Base-by-base conservation (phyloP, 2,113 vertebrate species). In the Actenoides hombroni region DNA sequence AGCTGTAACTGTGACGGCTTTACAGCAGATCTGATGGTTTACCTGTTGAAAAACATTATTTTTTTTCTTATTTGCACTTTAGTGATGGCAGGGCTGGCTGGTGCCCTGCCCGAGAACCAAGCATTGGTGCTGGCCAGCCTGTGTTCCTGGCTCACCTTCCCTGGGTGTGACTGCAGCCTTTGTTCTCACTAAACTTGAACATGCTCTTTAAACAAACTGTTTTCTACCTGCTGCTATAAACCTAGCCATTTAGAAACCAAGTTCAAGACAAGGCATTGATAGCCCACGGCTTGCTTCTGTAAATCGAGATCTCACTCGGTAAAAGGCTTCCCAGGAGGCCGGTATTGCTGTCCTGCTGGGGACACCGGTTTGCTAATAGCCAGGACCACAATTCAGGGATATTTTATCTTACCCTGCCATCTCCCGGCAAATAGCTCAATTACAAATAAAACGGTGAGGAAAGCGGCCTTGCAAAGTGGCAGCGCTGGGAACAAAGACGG, bases 311-410 rank as follows among this genome's bases (percentile, higher is more conserved):
- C 6, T n/a, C 31, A 4, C 48, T 9, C 37, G 37, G 14, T 16
- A 16, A 57, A 51, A 54, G 25, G 4, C 24, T 57, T 14, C n/a
- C 35, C 10, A 20, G 19, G 9, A 37, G 16, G 25, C 35, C 12
- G 10, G 2, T 26, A 6, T 5, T 4, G 35, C 77, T 5, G 17
- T 8, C 13, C 1, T 11, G 3, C 1, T 17, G 4, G 14, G 1
- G 2, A 2, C 29, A 1, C 5, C 4, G 0, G 68, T 40, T 13
- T 3, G 1, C 17, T 3, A 29, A 16, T 0, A 16, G 13, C 35
- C 3, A 4, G 8, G 31, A 11, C 24, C 9, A 25, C 37, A 31
- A 53, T 49, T 17, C 9, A 6, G 13, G 6, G 18, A 4, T 78
- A 5, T n/a, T 83, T 88, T 94, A 48, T 83, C 16, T 33, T 74